These are phyloP conservation scores for Tragelaphus buxtoni DNA, from an alignment of 2,113 vertebrate species.

Conservation along the genomic window DNA sequence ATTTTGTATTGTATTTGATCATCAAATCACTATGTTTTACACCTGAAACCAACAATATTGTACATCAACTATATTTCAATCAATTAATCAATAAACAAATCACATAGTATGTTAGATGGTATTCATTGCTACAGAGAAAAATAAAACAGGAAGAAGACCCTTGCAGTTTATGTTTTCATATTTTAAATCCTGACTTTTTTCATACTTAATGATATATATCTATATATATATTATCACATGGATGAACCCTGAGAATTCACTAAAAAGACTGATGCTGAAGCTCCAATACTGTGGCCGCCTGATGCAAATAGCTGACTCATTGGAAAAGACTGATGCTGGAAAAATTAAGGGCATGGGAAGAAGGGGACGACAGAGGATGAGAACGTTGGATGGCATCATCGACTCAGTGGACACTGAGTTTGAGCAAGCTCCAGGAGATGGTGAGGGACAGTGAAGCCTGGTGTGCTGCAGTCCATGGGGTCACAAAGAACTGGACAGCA, in stretches of 20 bases:
- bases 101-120: neutral
- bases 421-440: neutral
- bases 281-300: neutral
- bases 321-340: neutral
- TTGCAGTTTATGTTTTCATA: neutral
- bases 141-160: neutral
- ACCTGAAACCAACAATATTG: neutral
- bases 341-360: neutral
- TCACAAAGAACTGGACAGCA: neutral
- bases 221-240: neutral
- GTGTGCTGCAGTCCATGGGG: neutral
- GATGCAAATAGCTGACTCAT: neutral
- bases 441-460: neutral
- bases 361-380: neutral
- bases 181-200: neutral
- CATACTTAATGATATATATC: neutral
- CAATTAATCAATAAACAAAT: neutral
- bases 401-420: neutral
- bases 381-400: neutral
- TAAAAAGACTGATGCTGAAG: neutral
- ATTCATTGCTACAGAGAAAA: neutral
- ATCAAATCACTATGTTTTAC: neutral
- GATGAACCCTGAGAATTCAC: neutral
- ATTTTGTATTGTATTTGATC: neutral
- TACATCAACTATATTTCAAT: neutral